Percentiles rank a stretch among this genome's conserved stretches.
phyloP scores from a whole-genome alignment of 2,888 invertebrate genomes.

The Mycogona germanica region DNA sequence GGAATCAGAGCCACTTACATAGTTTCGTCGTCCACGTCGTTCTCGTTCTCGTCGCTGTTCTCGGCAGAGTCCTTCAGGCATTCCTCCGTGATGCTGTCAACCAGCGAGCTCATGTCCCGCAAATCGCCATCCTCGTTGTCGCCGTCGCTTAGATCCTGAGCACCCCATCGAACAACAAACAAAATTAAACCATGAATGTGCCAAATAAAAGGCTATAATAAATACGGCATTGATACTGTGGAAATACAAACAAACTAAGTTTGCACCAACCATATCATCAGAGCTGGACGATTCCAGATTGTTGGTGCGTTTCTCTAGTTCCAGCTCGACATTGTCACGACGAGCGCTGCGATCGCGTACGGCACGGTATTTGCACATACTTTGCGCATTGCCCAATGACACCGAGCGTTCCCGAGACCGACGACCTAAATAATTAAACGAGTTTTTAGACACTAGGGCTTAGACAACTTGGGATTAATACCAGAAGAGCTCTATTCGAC shows the following conservation, averaged over 20 bases:
- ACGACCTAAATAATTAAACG: too few relatives aligned
- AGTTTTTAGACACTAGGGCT: too few relatives aligned
- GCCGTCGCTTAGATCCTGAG: slow-evolving; percentile 26
- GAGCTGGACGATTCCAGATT: slow-evolving; percentile 9
- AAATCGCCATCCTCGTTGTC: slow-evolving; percentile 24
- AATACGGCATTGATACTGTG: not conserved
- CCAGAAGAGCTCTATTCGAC: too few relatives aligned
- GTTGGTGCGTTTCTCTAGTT: slow-evolving; percentile 6
- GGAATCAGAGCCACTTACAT: slow-evolving; percentile 40
- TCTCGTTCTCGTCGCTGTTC: slow-evolving; percentile 59
- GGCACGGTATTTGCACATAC: slow-evolving; percentile 2
- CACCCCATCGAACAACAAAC: not conserved
- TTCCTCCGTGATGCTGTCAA: slow-evolving; percentile 13
- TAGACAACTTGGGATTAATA: too few relatives aligned
- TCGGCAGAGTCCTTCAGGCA: slow-evolving; percentile 25
- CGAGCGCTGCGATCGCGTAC: slow-evolving; percentile 2
- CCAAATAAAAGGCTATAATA: not conserved
- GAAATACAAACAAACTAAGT: too few relatives aligned
- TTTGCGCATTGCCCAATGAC: too few relatives aligned
- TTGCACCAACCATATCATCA: slow-evolving; percentile 1
- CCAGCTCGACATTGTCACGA: slow-evolving; percentile 6
- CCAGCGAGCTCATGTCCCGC: slow-evolving; percentile 17
- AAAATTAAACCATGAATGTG: not conserved
- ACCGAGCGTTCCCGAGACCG: too few relatives aligned
- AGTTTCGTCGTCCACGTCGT: slow-evolving; percentile 69